Evolutionary conservation across 2,888 invertebrate genomes (phyloP), one percentile per base, ranked within the genome.

Genomic region (Cheilosia vulpina): DNA sequence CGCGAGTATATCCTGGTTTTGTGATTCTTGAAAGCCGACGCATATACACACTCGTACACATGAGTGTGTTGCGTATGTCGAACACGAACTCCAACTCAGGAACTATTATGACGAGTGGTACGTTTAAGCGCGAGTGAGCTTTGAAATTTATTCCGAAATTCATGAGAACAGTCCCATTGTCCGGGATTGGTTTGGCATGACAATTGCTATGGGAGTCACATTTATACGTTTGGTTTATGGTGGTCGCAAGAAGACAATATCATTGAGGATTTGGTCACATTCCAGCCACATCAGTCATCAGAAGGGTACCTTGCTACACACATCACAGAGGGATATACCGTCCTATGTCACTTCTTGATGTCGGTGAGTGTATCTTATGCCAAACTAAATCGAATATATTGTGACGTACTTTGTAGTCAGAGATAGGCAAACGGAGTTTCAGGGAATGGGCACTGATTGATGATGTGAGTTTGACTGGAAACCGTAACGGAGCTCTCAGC

Each of bases 21-120:
- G 58, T 19, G 34, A 38, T 55, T 65, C 52, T 43, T 47, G 63
- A 13, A 13, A 43, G 31, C 5, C 24, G 43, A n/a, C 34, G 13
- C n/a, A 17, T 7, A 9, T 31, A 15, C 50, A 15, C 38, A 53
- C n/a, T 15, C 1, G 24, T 79, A 50, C 31, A 7, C 7, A 31
- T 7, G 21, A 21, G 58, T 47, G 43, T 62, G 24, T 75, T 75
- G 47, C 38, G 69, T 43, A 58, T 77, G 52, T 66, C 65, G 58
- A 77, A 77, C 82, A 82, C 58, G 77, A 71, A 47, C 77, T 57
- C 60, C 31, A 31, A 9, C 31, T 38, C 38, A 53, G 62, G 62
- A 69, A 76, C 75, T 81, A 76, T 47, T 19, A 81, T 68, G 50
- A 43, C 55, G 62, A 69, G 55, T 63, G 43, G 65, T 81, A 55